Conservation (phyloP, 2,888 invertebrate species). For the Axea sp. region DNA sequence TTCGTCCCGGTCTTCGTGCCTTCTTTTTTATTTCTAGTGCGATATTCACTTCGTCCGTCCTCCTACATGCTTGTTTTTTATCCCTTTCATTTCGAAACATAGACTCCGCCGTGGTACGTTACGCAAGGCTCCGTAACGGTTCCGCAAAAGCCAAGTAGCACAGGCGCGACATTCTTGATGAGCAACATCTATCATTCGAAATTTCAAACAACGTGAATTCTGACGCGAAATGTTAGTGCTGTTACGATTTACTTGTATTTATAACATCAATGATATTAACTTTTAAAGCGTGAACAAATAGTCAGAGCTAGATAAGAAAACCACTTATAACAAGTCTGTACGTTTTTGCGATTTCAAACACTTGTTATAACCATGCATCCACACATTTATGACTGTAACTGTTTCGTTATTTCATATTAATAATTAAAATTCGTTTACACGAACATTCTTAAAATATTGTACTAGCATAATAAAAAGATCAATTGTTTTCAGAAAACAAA, state of each 20-base stretch:
- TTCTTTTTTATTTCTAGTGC: constrained; percentile 45
- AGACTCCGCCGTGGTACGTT: constrained; percentile 31
- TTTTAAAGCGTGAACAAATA: not conserved
- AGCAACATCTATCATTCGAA: constrained; percentile 22
- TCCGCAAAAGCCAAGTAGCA: constrained; percentile 33
- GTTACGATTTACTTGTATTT: not conserved
- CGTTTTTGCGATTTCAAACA: too few relatives aligned
- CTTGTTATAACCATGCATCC: too few relatives aligned
- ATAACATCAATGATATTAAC: constrained; percentile 1
- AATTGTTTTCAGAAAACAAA: too few relatives aligned
- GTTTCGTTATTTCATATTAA: too few relatives aligned
- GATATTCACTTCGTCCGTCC: constrained; percentile 53
- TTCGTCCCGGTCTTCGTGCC: constrained; percentile 40
- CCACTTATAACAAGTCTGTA: too few relatives aligned
- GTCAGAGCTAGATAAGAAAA: not conserved
- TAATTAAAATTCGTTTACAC: too few relatives aligned
- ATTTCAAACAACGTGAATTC: constrained; percentile 23
- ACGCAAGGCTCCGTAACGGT: constrained; percentile 45
- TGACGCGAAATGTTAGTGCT: not conserved
- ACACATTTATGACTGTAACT: too few relatives aligned
- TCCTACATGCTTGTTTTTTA: constrained; percentile 30
- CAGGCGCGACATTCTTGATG: constrained; percentile 17
- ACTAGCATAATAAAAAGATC: too few relatives aligned
- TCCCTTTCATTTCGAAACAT: constrained; percentile 32
- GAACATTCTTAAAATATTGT: too few relatives aligned